phyloP scores from a whole-genome alignment of 2,113 vertebrate genomes.

The Psettodes erumei region DNA sequence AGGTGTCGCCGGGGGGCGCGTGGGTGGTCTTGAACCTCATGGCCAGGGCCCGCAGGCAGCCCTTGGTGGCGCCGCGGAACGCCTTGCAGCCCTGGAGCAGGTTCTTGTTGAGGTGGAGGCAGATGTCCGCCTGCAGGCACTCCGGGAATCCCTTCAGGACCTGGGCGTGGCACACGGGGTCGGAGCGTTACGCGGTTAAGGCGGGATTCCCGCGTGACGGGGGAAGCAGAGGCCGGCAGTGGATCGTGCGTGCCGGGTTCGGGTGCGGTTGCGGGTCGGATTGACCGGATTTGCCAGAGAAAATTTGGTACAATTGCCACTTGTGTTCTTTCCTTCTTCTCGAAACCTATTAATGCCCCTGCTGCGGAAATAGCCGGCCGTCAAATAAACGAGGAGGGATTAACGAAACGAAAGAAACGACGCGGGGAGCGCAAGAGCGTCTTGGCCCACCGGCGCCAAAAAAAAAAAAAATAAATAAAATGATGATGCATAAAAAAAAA shows the following conservation, averaged over 20 bases:
- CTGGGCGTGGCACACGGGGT: slow-evolving; percentile 77
- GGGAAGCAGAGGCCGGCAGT: too few species aligned
- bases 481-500: slow-evolving; percentile 9
- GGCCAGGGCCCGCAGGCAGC: slow-evolving; percentile 95
- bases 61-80: slow-evolving; percentile 94
- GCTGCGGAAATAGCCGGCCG: slow-evolving; percentile 27
- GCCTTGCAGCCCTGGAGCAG: slow-evolving; percentile 96
- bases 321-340: slow-evolving; percentile 79
- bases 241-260: too few species aligned
- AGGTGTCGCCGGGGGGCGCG: slow-evolving; percentile 95
- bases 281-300: slow-evolving; percentile 23
- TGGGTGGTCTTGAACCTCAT: slow-evolving; percentile 99
- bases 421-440: too few species aligned
- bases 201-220: too few species aligned
- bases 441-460: too few species aligned
- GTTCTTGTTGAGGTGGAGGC: slow-evolving; percentile 96
- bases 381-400: too few species aligned
- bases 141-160: slow-evolving; percentile 99
- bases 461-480: not conserved
- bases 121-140: slow-evolving; percentile 98
- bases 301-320: slow-evolving; percentile 74
- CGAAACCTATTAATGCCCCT: slow-evolving; percentile 62
- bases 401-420: too few species aligned
- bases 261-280: slow-evolving; percentile 24
- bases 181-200: slow-evolving; percentile 18